Evolutionary conservation across 2,888 invertebrate genomes (phyloP).

Genomic region (Myopa tessellatipennis): DNA sequence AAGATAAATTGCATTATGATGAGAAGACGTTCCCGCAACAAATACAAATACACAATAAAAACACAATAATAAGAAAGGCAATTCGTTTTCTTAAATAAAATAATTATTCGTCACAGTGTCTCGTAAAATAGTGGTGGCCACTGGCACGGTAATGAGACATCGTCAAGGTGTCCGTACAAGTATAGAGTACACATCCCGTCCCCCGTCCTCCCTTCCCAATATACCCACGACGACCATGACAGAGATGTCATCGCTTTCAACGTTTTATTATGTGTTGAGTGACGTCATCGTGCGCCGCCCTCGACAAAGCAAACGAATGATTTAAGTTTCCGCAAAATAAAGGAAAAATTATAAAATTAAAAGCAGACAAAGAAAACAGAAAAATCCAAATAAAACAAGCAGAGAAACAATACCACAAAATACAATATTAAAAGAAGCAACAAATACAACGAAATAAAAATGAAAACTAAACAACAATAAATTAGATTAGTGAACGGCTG

Average conservation of each 20-base stretch:
- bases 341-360: background rate
- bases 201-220: background rate
- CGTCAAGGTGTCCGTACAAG: background rate
- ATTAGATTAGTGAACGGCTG: too few species aligned
- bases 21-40: too few species aligned
- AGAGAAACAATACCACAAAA: background rate
- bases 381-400: too few species aligned
- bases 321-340: conserved; percentile 14
- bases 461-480: background rate
- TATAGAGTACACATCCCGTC: background rate
- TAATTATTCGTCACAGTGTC: too few species aligned
- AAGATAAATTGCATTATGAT: too few species aligned
- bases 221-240: background rate
- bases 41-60: too few species aligned
- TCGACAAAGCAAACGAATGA: background rate
- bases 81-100: too few species aligned
- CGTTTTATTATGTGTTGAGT: too few species aligned
- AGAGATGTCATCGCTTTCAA: background rate
- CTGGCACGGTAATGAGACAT: background rate
- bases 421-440: background rate
- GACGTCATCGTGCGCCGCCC: too few species aligned
- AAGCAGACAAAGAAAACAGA: background rate
- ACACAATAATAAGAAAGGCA: too few species aligned
- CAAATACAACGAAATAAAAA: background rate
- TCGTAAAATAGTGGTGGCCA: too few species aligned